A percentile compares a stretch with the other conserved stretches of the same genome.
Evolutionary conservation across 2,113 vertebrate genomes (phyloP).

Genomic region (Plectropomus leopardus): DNA sequence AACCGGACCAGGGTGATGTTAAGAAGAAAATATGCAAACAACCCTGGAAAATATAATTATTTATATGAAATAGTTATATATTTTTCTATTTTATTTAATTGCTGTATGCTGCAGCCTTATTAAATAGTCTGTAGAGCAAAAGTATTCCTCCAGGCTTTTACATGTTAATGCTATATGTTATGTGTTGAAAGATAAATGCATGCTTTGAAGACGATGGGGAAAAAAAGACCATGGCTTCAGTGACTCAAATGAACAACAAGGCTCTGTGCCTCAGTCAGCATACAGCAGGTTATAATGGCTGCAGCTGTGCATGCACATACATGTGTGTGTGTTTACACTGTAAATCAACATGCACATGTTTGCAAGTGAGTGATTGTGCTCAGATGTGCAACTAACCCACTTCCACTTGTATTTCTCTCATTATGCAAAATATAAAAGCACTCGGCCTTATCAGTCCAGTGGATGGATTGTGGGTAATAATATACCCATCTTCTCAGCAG

Average conservation of each 20-base stretch:
- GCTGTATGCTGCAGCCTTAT: not conserved
- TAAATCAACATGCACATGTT: not conserved
- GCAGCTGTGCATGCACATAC: constrained; percentile 4
- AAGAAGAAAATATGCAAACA: not conserved
- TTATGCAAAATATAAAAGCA: constrained; percentile 26
- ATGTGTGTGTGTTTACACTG: not conserved
- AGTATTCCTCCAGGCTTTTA: not conserved
- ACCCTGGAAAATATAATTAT: not conserved
- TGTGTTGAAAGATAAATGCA: constrained; percentile 8
- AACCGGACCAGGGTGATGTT: not conserved
- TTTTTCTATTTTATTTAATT: not conserved
- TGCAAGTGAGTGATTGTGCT: constrained; percentile 19
- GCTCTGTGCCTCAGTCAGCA: not conserved
- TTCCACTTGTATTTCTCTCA: constrained; percentile 20
- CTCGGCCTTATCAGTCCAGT: constrained; percentile 19
- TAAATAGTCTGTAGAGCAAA: not conserved
- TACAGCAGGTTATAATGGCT: not conserved
- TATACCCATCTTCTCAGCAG: constrained; percentile 42
- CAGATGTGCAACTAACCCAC: constrained; percentile 30
- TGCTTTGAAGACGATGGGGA: not conserved
- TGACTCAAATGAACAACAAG: constrained; percentile 10
- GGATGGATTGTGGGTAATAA: constrained; percentile 46
- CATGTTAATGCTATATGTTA: not conserved
- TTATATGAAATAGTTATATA: not conserved
- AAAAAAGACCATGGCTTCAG: not conserved